phyloP scores from a whole-genome alignment of 2,888 invertebrate species.

The Neoascia interrupta region DNA sequence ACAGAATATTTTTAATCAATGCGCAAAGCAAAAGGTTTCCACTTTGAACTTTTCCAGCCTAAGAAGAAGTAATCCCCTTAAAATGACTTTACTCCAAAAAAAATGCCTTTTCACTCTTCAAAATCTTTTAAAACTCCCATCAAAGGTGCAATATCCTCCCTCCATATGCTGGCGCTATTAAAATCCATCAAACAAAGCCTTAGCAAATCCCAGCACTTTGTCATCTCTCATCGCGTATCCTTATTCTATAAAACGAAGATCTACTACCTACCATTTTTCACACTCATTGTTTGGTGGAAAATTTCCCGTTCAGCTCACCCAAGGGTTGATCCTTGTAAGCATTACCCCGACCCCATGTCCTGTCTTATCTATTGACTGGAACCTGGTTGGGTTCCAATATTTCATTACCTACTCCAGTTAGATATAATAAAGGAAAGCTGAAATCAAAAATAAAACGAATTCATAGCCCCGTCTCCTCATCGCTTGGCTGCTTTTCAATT shows the following conservation, averaged over 20 bases:
- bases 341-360: constrained; percentile 23
- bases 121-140: background rate
- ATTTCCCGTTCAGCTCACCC: background rate
- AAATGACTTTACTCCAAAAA: no score
- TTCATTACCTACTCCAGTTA: constrained; percentile 45
- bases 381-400: constrained; percentile 54
- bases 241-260: background rate
- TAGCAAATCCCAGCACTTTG: constrained; percentile 57
- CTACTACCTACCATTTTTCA: constrained; percentile 40
- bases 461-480: constrained; percentile 45
- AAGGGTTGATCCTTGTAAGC: constrained; percentile 31
- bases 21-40: background rate
- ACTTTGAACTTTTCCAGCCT: no score
- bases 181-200: constrained; percentile 46
- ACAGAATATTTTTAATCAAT: background rate
- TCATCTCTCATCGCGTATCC: constrained; percentile 45
- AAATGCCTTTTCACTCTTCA: no score
- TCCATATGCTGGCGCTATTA: constrained; percentile 13
- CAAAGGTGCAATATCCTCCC: background rate
- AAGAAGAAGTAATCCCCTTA: no score
- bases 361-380: constrained; percentile 11
- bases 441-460: constrained; percentile 43
- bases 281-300: constrained; percentile 34
- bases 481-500: constrained; percentile 56
- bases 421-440: constrained; percentile 40